A percentile compares a stretch with the other conserved stretches of the same genome.
Evolutionary conservation across 2,888 invertebrate genomes (phyloP).

Genomic region (Melanchra persicariae): DNA sequence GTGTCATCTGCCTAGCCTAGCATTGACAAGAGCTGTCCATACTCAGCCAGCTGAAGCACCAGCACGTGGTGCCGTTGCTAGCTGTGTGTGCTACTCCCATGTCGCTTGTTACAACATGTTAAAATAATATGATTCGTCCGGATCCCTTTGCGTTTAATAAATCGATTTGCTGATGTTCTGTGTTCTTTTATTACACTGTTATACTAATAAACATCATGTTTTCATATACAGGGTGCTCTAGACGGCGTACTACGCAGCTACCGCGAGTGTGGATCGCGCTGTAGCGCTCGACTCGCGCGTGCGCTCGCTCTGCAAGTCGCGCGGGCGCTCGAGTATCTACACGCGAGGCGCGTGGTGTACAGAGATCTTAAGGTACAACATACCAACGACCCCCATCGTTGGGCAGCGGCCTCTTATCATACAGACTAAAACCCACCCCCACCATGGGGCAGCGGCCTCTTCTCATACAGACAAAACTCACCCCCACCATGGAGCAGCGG

Average conservation of each 20-base stretch:
- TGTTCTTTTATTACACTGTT: neutral
- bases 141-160: no score
- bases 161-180: no score
- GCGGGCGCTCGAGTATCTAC: conserved; percentile 91
- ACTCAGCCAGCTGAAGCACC: neutral
- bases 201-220: neutral
- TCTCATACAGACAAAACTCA: no score
- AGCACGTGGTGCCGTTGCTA: conserved; percentile 87
- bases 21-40: neutral
- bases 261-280: conserved; percentile 95
- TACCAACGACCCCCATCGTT: no score
- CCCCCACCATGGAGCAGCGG: no score
- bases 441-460: no score
- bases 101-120: neutral
- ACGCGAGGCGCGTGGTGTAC: conserved; percentile 31
- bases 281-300: conserved; percentile 93
- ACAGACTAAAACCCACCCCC: no score
- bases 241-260: conserved; percentile 96
- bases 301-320: conserved; percentile 97
- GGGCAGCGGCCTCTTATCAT: no score
- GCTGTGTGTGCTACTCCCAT: conserved; percentile 91
- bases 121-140: no score
- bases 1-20: conserved; percentile 71
- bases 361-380: conserved; percentile 69
- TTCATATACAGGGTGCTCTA: conserved; percentile 94